Evolutionary conservation across 2,113 vertebrate species (phyloP).

Genomic region (Malurus elegans): DNA sequence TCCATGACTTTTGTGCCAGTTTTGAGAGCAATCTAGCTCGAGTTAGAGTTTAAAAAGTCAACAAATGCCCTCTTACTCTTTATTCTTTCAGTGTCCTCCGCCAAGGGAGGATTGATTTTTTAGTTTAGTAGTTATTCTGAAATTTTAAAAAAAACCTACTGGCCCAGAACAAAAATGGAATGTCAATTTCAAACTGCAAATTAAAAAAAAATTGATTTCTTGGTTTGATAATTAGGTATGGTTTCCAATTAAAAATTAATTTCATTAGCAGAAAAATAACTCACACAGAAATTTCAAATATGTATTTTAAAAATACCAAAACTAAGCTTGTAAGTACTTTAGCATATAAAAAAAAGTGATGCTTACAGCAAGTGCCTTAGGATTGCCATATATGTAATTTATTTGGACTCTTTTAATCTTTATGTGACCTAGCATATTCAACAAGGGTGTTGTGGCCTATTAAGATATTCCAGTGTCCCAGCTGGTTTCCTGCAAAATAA

Average conservation of each 20-base stretch:
- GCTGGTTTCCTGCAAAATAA: neutral
- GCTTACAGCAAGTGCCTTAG: neutral
- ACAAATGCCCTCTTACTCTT: neutral
- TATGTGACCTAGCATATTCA: neutral
- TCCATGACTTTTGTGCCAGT: neutral
- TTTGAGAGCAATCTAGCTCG: neutral
- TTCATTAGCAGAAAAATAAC: neutral
- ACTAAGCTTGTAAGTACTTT: neutral
- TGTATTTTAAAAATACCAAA: neutral
- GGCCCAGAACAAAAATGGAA: neutral
- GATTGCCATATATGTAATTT: neutral
- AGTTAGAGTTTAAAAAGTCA: neutral
- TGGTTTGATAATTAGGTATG: neutral
- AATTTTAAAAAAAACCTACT: neutral
- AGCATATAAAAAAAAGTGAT: neutral
- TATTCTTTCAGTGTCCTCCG: neutral
- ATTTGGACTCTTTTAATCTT: neutral
- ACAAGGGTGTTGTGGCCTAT: neutral
- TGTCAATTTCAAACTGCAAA: neutral
- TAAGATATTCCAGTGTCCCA: neutral
- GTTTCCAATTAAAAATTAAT: neutral
- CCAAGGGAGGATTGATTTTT: neutral
- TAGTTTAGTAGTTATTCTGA: neutral
- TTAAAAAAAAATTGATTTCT: neutral
- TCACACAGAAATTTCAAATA: neutral